Evolutionary conservation across 2,113 vertebrate genomes (phyloP), one percentile per base, ranked within the genome.

Genomic region (Gavialis gangeticus): DNA sequence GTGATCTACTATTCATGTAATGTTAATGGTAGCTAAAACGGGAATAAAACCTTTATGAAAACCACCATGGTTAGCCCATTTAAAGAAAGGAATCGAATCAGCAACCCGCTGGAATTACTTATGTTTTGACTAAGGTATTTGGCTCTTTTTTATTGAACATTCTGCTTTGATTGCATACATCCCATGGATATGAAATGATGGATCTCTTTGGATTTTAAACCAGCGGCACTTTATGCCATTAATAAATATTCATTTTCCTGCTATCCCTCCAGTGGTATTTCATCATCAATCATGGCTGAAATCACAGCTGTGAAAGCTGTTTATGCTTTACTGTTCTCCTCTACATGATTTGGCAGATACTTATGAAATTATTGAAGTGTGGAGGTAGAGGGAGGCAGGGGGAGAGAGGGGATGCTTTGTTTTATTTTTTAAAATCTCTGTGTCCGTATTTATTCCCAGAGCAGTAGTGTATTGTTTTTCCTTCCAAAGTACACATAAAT

Each of bases 171-270:
- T 88, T 95, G 95, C 94, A 95, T 96, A 95, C 96, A 94, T 98
- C 96, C 93, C 96, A 95, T 98, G 97, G 97, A 97, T 97, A 97
- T 96, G 94, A 98, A 97, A 97, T 98, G 98, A 98, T 98, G 97
- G 97, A 98, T 98, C 96, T 98, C 97, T 93, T 97, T 96, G 93
- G 97, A 97, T 97, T 98, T 97, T 97, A 97, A 97, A 97, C 92
- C 96, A 96, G 94, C 1, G 1, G 97, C 97, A 98, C 95, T 98
- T 97, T 97, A 97, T 97, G 96, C 97, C 97, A 97, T 98, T 98
- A 98, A 98, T 98, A 98, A 98, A 98, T 98, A 98, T 98, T 98
- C 98, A 98, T 98, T 98, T 98, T 98, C 97, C 89, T 97, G 91
- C 97, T 97, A 97, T 98, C 96, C 95, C 95, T 98, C 96, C 95